These are phyloP conservation scores for Pelmatolapia mariae DNA, from an alignment of 2,113 vertebrate genomes.

Conservation along the genomic window DNA sequence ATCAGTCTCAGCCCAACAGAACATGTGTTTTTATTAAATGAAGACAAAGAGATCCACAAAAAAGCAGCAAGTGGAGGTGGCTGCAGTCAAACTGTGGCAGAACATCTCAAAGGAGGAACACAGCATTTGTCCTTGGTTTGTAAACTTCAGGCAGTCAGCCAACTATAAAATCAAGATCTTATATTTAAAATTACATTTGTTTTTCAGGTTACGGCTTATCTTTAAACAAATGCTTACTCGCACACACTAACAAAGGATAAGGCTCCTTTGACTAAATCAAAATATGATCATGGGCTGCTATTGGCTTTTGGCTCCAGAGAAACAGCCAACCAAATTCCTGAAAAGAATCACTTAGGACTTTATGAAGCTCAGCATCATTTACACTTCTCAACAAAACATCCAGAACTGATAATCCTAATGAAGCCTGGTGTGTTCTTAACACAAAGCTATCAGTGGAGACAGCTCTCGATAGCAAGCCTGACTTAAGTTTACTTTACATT, in stretches of 20 bases:
- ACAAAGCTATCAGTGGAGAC: neutral
- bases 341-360: neutral
- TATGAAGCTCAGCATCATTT: too few species aligned
- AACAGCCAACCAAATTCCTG: neutral
- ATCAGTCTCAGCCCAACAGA: neutral
- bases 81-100: neutral
- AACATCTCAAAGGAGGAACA: neutral
- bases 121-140: neutral
- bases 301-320: neutral
- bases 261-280: neutral
- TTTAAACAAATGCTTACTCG: neutral
- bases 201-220: neutral
- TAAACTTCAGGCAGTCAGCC: neutral
- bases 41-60: neutral
- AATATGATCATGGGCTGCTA: neutral
- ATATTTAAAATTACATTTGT: neutral
- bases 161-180: neutral
- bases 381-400: neutral
- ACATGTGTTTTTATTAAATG: neutral
- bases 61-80: neutral
- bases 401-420: neutral
- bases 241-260: neutral
- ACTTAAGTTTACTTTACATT: neutral
- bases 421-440: neutral
- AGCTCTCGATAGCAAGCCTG: fast-evolving